phyloP scores from a whole-genome alignment of 2,113 vertebrate genomes.

The Caranx melampygus region DNA sequence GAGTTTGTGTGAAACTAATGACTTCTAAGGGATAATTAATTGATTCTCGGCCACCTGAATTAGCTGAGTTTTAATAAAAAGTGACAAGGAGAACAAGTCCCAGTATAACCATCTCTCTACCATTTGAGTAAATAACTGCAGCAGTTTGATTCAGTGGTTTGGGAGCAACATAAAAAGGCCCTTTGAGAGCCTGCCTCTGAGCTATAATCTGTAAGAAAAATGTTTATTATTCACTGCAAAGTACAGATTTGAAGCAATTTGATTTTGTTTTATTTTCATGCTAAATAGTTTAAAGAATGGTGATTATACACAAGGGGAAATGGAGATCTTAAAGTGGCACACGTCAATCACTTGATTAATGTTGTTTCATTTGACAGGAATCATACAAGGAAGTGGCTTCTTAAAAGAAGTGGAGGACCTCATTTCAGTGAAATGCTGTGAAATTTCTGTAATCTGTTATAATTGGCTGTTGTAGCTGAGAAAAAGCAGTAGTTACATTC shows the following conservation, averaged over 20 bases:
- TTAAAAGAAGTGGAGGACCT: background rate
- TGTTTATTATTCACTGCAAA: background rate
- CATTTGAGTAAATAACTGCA: constrained; percentile 74
- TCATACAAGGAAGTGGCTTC: background rate
- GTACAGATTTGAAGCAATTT: background rate
- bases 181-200: background rate
- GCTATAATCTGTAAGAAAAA: background rate
- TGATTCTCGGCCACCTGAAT: constrained; percentile 89
- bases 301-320: background rate
- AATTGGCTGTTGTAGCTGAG: background rate
- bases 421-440: background rate
- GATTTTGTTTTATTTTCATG: background rate
- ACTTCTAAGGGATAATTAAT: constrained; percentile 88
- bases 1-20: constrained; percentile 88
- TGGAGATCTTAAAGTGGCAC: background rate
- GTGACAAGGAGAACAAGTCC: constrained; percentile 85
- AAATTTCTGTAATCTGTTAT: background rate
- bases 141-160: background rate
- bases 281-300: constrained; percentile 4
- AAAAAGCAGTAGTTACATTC: background rate
- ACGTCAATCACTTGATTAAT: background rate
- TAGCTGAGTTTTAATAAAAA: constrained; percentile 90
- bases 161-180: constrained; percentile 1
- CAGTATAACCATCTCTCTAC: constrained; percentile 79
- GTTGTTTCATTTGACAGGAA: background rate